Evolutionary conservation across 2,797 vertebrate species (phyloP).

Genomic region (Sebastiscus albofasciatus): DNA sequence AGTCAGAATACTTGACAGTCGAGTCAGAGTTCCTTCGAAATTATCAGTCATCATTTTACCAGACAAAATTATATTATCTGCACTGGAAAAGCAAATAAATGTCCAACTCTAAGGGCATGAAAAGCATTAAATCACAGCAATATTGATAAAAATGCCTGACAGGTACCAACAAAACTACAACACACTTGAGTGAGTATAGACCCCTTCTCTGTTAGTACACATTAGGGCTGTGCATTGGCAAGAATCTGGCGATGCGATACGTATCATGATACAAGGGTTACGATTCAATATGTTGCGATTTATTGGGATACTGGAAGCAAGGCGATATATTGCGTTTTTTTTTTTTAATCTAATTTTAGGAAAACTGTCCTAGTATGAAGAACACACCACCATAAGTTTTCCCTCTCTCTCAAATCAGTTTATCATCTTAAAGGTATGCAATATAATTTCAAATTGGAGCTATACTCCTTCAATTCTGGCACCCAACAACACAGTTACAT

Average conservation of each 20-base stretch:
- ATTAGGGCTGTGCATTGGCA: no score
- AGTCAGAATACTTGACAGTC: not conserved
- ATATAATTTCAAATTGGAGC: not conserved
- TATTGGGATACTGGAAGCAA: no score
- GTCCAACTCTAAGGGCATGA: not conserved
- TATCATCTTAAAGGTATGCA: not conserved
- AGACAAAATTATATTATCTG: not conserved
- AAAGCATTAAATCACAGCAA: not conserved
- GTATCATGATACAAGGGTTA: no score
- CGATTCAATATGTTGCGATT: no score
- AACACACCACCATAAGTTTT: no score
- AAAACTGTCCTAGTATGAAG: no score
- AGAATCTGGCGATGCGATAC: no score
- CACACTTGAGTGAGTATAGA: not conserved
- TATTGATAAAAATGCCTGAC: not conserved
- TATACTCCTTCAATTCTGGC: not conserved
- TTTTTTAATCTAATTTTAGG: no score
- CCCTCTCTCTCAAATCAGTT: not conserved
- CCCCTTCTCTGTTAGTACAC: not conserved
- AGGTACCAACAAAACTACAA: not conserved
- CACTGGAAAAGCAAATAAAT: not conserved
- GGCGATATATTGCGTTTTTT: no score
- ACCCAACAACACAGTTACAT: not conserved
- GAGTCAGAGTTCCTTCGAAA: not conserved
- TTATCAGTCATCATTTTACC: not conserved